Base-by-base conservation (phyloP, 2,888 invertebrate genomes). In the Tipula confusa region DNA sequence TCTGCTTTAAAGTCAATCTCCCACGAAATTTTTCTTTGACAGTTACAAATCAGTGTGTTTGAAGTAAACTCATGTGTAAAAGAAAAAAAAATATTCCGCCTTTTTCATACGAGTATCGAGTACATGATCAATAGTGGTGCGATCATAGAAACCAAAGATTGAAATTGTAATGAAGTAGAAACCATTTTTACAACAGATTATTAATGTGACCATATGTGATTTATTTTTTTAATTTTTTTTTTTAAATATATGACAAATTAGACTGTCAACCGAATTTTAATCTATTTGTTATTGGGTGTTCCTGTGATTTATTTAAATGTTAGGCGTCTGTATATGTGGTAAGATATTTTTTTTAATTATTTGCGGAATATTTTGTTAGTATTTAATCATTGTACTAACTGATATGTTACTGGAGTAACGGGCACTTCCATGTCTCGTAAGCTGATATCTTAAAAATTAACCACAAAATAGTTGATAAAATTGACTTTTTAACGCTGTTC, bases 21-120 rank as follows among this genome's bases (percentile, higher is more conserved):
- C 80, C 80, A 80, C 80, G 80, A 80, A 80, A 80, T 80, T 80
- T 80, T n/a, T 80, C n/a, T 15, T 15, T 80, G 80, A 80, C 80
- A 80, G 80, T 80, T 80, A 80, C 80, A 80, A 80, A 80, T 80
- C 80, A 80, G 31, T 31, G 7, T 29, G 6, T 80, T 31, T 29
- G 7, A 5, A 29, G 2, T 80, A 80, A n/a, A 24, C 18, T 24
- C 24, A 7, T 9, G 64, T 18, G 24, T 64, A 64, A 4, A 24
- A 18, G 24, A 9, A 80, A 64, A 4, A 24, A 18, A 64, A 9
- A 80, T 29, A 15, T 29, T 31, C 80, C 80, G 80, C 80, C 80
- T 29, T 80, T 6, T 31, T 5, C 29, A 79, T 18, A 80, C 11
- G 18, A 43, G 43, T 43, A 64, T 24, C 64, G 64, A 24, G 64